Conservation (phyloP, 2,888 invertebrate species). For the Tetrapedia diversipes region DNA sequence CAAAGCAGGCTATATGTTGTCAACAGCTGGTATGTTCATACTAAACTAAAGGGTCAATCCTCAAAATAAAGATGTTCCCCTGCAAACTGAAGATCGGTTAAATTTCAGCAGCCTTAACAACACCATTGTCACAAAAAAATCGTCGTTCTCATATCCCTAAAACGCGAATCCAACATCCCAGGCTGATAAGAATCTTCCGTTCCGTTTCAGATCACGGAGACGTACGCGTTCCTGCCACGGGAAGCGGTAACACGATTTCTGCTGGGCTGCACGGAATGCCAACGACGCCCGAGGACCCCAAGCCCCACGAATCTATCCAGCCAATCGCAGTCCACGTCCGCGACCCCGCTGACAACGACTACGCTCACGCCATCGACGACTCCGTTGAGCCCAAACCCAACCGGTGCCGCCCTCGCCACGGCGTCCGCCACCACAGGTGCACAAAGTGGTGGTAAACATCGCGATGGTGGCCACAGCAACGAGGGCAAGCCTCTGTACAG, state of each 20-base stretch:
- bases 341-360: slow-evolving; percentile 61
- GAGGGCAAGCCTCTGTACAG: slow-evolving; percentile 78
- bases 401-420: slow-evolving; percentile 56
- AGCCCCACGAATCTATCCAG: slow-evolving; percentile 84
- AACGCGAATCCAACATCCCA: too few species aligned
- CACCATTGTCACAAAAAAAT: too few species aligned
- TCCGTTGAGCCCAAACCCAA: slow-evolving; percentile 72
- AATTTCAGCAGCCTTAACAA: too few species aligned
- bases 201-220: slow-evolving; percentile 94
- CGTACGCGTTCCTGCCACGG: slow-evolving; percentile 96
- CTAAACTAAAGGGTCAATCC: too few species aligned
- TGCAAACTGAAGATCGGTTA: too few species aligned
- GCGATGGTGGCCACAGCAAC: slow-evolving; percentile 72
- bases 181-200: neutral
- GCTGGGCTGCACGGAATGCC: slow-evolving; percentile 96
- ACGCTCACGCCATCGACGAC: slow-evolving; percentile 66
- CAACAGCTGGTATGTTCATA: too few species aligned
- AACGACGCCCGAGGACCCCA: slow-evolving; percentile 89
- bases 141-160: too few species aligned
- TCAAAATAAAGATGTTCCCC: too few species aligned
- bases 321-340: slow-evolving; percentile 75
- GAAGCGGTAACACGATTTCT: slow-evolving; percentile 98
- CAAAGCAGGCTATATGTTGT: too few species aligned
- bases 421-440: slow-evolving; percentile 63
- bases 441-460: slow-evolving; percentile 73